phyloP scores from a whole-genome alignment of 2,888 invertebrate species.

The Acleris literana region DNA sequence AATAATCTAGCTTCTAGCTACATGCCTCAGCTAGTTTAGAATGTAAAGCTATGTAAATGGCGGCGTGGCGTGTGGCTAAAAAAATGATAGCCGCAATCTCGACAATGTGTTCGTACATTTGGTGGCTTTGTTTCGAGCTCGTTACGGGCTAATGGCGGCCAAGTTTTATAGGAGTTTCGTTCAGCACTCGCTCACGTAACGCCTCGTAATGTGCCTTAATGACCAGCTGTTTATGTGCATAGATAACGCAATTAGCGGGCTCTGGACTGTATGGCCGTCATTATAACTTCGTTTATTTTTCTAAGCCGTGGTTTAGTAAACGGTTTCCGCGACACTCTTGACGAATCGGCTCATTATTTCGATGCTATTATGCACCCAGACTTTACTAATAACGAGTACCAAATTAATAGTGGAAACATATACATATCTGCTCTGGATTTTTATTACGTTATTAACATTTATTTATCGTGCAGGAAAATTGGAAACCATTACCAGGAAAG shows the following conservation, averaged over 20 bases:
- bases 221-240: constrained; percentile 52
- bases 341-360: constrained; percentile 12
- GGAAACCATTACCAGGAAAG: too few relatives aligned
- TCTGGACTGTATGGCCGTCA: constrained; percentile 35
- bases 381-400: background rate
- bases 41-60: too few relatives aligned
- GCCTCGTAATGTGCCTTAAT: constrained; percentile 59
- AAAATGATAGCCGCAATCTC: constrained; percentile 14
- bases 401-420: too few relatives aligned
- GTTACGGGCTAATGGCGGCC: constrained; percentile 58
- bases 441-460: too few relatives aligned
- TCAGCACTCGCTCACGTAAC: constrained; percentile 46
- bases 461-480: too few relatives aligned
- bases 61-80: background rate
- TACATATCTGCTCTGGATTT: too few relatives aligned
- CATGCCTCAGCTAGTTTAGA: background rate
- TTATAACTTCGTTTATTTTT: constrained; percentile 35
- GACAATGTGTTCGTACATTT: constrained; percentile 35
- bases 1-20: too few relatives aligned
- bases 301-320: constrained; percentile 22
- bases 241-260: constrained; percentile 42
- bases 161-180: constrained; percentile 62
- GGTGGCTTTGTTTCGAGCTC: constrained; percentile 50
- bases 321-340: constrained; percentile 26
- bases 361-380: background rate